These are phyloP conservation scores for Hyalella azteca DNA, from an alignment of 2,888 invertebrate genomes.

Conservation along the genomic window DNA sequence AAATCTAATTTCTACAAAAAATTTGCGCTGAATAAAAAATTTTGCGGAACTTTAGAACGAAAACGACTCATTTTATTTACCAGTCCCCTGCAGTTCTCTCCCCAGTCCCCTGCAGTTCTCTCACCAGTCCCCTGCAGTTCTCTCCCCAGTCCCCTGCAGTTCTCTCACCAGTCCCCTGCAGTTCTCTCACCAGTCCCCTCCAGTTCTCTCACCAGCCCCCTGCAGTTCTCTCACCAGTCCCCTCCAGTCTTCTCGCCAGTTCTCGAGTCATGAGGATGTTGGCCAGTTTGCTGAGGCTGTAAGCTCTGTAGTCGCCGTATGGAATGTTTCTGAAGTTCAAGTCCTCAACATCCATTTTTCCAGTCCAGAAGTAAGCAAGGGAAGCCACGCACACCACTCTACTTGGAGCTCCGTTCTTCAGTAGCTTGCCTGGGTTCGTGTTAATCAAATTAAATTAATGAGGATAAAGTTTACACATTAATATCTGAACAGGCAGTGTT, in stretches of 20 bases:
- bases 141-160: too few relatives aligned
- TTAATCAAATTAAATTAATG: neutral
- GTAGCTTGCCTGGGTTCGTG: neutral
- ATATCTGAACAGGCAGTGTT: too few relatives aligned
- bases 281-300: conserved; percentile 1
- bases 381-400: conserved; percentile 8
- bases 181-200: too few relatives aligned
- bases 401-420: neutral
- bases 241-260: neutral
- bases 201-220: neutral
- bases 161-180: too few relatives aligned
- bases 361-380: neutral
- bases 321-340: neutral
- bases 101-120: too few relatives aligned
- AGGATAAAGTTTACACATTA: too few relatives aligned
- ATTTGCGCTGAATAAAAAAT: too few relatives aligned
- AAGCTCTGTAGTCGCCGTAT: neutral
- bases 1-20: too few relatives aligned
- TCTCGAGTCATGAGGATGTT: conserved; percentile 5
- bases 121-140: too few relatives aligned
- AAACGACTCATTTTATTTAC: too few relatives aligned
- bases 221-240: neutral
- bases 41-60: too few relatives aligned
- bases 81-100: too few relatives aligned
- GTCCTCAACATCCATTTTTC: neutral